Evolutionary conservation across 2,888 invertebrate genomes (phyloP).

Genomic region (Hypomecis punctinalis): DNA sequence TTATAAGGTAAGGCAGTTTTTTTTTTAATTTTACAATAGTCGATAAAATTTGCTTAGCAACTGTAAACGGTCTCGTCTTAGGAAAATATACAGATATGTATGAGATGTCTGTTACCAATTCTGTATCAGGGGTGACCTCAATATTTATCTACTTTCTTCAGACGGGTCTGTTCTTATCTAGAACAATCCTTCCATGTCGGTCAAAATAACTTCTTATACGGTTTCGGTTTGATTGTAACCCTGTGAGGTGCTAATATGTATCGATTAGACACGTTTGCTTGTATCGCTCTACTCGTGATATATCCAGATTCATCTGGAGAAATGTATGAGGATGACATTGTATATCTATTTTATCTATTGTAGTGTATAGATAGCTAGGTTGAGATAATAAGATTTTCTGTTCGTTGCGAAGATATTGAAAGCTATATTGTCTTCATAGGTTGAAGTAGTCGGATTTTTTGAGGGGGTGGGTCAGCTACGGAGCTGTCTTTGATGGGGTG

Average conservation of each 20-base stretch:
- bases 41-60: conserved; percentile 1
- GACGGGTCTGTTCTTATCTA: conserved; percentile 27
- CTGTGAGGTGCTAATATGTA: conserved; percentile 21
- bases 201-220: conserved; percentile 27
- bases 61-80: background rate
- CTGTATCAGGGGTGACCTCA: conserved; percentile 16
- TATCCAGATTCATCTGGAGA: conserved; percentile 11
- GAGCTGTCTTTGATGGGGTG: too few relatives aligned
- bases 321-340: background rate
- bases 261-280: conserved; percentile 3
- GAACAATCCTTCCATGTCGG: conserved; percentile 12
- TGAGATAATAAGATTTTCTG: too few relatives aligned
- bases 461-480: too few relatives aligned
- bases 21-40: background rate
- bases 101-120: conserved; percentile 8
- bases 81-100: background rate
- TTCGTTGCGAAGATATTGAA: too few relatives aligned
- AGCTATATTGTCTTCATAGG: too few relatives aligned
- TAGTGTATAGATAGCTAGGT: background rate
- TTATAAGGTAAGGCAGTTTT: too few relatives aligned
- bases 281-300: conserved; percentile 1
- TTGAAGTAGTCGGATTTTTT: too few relatives aligned
- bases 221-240: conserved; percentile 37
- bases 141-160: conserved; percentile 25
- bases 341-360: background rate